Evolutionary conservation across 2,113 vertebrate genomes (phyloP), one percentile per base, ranked within the genome.

Genomic region (Cichladusa arquata): DNA sequence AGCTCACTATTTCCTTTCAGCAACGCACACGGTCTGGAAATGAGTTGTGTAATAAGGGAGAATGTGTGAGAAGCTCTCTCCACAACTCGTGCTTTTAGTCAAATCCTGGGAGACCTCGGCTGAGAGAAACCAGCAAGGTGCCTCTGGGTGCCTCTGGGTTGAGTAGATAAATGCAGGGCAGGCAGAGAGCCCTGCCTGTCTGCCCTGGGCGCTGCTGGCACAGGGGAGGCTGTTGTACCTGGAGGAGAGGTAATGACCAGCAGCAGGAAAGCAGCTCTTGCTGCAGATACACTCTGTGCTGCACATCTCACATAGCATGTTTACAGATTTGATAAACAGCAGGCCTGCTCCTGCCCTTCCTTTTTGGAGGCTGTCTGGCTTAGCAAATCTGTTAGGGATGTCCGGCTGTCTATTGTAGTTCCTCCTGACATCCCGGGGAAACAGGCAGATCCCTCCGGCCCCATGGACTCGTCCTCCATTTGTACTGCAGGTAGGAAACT

Each of bases 401-500:
- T 95, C 89, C 7, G 38, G 56, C 88, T 90, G 87, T 81, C 86
- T 86, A 4, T 92, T 69, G 64, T 57, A 78, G 80, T 91, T 95
- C 82, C 82, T 92, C 50, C 78, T 61, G 80, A 81, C 5, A 24
- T 95, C 89, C 71, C 80, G 0, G 6, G 85, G 92, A 92, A 85
- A 69, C 12, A 19, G 91, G 74, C 92, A 88, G 26, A 66, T 94
- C 88, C 81, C 71, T 51, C 61, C 0, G 34, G 60, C 90, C 91
- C 47, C 93, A 90, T 19, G 10, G 86, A 58, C 51, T 88, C 3
- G 1, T 53, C 71, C 81, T 91, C n/a, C 29, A 0, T 36, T 86
- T 70, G 31, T 81, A 45, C 95, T 84, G 84, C 91, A 94, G 91
- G 90, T 92, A 90, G 62, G 57, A 82, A 83, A 76, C 72, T 74